Evolutionary conservation across 2,113 vertebrate species (phyloP).

Genomic region (Dryoscopus gambensis): DNA sequence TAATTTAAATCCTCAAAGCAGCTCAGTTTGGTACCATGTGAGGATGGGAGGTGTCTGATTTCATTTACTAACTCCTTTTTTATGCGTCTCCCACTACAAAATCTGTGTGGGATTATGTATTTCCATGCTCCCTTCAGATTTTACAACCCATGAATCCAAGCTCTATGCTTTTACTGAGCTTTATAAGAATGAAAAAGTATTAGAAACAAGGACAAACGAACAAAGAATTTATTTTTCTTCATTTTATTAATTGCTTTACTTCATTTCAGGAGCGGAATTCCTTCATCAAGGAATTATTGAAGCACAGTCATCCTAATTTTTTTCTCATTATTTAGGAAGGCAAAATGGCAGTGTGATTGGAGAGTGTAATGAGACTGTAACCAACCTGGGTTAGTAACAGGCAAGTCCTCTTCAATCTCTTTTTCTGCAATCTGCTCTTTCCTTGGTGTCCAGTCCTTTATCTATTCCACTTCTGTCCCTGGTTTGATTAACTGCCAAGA

Average conservation of each 20-base stretch:
- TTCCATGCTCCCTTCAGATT: background rate
- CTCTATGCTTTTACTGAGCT: background rate
- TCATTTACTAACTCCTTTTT: accelerated
- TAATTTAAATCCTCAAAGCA: background rate
- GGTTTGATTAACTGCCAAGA: background rate
- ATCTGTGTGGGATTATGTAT: background rate
- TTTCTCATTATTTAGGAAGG: background rate
- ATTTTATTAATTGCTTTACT: background rate
- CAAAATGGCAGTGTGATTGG: background rate
- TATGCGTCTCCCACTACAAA: background rate
- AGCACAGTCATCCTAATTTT: background rate
- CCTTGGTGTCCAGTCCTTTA: background rate
- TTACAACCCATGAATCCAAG: background rate
- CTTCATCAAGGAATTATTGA: background rate
- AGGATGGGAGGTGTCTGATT: background rate
- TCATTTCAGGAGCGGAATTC: background rate
- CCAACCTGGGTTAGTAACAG: background rate
- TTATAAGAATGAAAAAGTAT: background rate
- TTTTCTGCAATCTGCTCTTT: background rate
- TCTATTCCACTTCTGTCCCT: background rate
- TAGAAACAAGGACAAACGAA: background rate
- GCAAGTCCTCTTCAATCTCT: background rate
- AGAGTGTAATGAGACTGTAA: background rate
- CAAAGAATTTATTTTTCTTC: background rate
- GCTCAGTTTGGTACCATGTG: background rate